Evolutionary conservation across 1,140 invertebrate species (phyloP), one percentile per base, ranked within the genome.

Genomic region (Mizuhopecten yessoensis): DNA sequence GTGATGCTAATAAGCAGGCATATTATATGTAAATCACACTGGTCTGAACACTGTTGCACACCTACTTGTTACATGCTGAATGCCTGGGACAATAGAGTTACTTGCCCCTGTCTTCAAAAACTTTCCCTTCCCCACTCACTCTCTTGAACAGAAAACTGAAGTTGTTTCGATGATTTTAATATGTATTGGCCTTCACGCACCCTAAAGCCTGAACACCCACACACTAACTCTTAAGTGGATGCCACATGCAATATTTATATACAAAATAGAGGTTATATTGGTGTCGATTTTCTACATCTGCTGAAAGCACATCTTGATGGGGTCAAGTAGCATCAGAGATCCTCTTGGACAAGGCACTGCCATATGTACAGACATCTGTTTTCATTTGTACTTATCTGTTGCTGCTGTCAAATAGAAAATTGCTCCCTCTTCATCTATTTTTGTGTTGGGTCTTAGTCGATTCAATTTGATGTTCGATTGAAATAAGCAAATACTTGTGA

Each of bases 201-300:
- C 23, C 57, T n/a, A n/a, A n/a, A n/a, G n/a, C n/a, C n/a, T n/a
- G n/a, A n/a, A 75, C 57, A 13, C 57, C 57, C 57, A 0, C 57
- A 75, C 57, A 75, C 57, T 5, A 75, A 17, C 57, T 9, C 45
- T n/a, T 75, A 29, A 75, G 57, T 75, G 57, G 9, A 75, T 75
- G 57, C 57, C 57, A 75, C 9, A 75, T 75, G 17, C 57, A 75
- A 75, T 75, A 75, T 75, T 75, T 75, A 75, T n/a, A 75, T 11
- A 75, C 23, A 29, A 75, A 75, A 75, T 75, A 75, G 9, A 29
- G 57, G 57, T 75, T 75, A 75, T 13, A 75, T 75, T 75, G 57
- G 57, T 75, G 57, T 75, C 57, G 29, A 29, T 75, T 75, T 75
- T 75, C 57, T 75, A 9, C 57, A 75, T 75, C 15, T 3, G 23